Percentiles rank a stretch among this genome's conserved stretches.
Conservation (phyloP, 2,888 invertebrate species). For the Pachydiplax longipennis region DNA sequence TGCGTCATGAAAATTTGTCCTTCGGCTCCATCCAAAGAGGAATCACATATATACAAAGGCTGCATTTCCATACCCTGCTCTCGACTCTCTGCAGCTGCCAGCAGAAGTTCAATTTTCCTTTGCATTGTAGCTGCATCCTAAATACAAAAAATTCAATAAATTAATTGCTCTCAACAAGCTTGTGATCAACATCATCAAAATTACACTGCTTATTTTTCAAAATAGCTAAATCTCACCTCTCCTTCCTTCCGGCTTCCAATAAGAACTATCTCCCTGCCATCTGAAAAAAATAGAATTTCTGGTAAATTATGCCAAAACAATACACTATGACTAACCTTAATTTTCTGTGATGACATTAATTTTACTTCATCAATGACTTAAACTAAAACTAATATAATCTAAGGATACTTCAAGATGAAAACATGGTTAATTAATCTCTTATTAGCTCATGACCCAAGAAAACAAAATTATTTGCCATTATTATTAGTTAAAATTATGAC, state of each 20-base stretch:
- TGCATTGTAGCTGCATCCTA: slow-evolving; percentile 32
- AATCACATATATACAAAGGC: slow-evolving; percentile 11
- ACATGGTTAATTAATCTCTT: no score
- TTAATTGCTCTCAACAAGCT: not conserved
- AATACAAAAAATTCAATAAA: not conserved
- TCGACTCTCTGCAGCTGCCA: slow-evolving; percentile 23
- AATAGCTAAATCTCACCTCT: not conserved
- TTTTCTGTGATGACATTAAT: not conserved
- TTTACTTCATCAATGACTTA: no score
- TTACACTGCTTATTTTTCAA: not conserved
- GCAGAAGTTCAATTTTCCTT: slow-evolving; percentile 11
- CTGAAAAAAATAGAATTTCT: not conserved
- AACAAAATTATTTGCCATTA: no score
- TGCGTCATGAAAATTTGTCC: slow-evolving; percentile 30
- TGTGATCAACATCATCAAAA: not conserved
- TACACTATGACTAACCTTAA: not conserved
- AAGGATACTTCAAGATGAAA: no score
- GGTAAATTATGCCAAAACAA: no score
- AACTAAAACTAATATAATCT: no score
- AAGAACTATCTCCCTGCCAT: slow-evolving; percentile 1
- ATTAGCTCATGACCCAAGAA: no score
- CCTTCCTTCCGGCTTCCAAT: slow-evolving; percentile 31
- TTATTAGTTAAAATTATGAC: no score
- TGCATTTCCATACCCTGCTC: slow-evolving; percentile 34
- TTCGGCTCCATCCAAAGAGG: slow-evolving; percentile 6